These are phyloP conservation scores for Hyles euphorbiae DNA, from an alignment of 1,140 invertebrate species.

Conservation along the genomic window DNA sequence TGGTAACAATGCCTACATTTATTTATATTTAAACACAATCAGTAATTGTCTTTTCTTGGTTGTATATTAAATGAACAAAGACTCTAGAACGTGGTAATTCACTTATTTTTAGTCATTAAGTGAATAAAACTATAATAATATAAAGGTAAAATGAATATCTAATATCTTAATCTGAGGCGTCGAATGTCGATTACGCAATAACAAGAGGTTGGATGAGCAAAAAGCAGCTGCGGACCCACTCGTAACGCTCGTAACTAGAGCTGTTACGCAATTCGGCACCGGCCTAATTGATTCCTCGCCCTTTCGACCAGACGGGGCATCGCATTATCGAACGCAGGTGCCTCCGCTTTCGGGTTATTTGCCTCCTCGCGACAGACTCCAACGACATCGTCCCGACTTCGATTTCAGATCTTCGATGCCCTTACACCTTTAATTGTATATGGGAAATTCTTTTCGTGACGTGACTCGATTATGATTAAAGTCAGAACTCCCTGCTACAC, in stretches of 20 bases:
- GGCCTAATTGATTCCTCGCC: constrained; percentile 73
- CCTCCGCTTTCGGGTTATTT: constrained; percentile 57
- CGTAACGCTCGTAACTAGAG: constrained; percentile 67
- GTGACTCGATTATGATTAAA: constrained; percentile 59
- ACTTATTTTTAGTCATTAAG: neutral
- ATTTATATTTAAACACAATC: neutral
- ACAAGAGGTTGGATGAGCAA: constrained; percentile 68
- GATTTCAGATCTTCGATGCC: constrained; percentile 41
- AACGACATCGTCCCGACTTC: constrained; percentile 45
- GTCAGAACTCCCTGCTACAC: constrained; percentile 44
- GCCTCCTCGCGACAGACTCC: constrained; percentile 51
- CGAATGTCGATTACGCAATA: constrained; percentile 67
- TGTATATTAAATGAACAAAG: constrained; percentile 6
- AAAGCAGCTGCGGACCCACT: constrained; percentile 65
- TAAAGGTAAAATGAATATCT: constrained; percentile 54
- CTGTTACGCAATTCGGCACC: constrained; percentile 69
- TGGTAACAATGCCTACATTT: neutral
- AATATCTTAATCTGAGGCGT: constrained; percentile 68
- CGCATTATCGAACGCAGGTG: constrained; percentile 72
- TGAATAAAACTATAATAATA: constrained; percentile 28
- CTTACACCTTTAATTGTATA: constrained; percentile 62
- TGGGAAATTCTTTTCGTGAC: constrained; percentile 61
- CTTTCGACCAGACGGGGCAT: constrained; percentile 67
- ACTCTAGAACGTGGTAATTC: too few species aligned
- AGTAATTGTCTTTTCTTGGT: neutral